A percentile compares a stretch with the other conserved stretches of the same genome.
phyloP scores from a whole-genome alignment of 1,140 invertebrate species.

The Lanistes nyassanus region DNA sequence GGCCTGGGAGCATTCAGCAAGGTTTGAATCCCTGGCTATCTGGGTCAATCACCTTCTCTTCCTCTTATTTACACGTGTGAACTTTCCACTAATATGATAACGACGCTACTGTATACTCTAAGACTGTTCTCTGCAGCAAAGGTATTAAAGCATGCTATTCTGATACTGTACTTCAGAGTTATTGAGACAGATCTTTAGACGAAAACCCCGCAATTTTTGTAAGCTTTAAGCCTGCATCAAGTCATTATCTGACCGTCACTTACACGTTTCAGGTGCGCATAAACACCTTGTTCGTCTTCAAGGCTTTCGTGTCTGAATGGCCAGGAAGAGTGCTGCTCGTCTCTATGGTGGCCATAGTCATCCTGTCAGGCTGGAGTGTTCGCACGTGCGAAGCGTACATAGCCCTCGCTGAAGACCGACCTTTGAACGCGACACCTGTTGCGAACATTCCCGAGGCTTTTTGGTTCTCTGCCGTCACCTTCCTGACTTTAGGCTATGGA shows the following conservation, averaged over 20 bases:
- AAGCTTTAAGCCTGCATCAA: too few relatives aligned
- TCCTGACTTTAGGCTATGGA: conserved; percentile 65
- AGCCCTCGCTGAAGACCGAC: conserved; percentile 28
- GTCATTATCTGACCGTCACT: too few relatives aligned
- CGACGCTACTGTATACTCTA: too few relatives aligned
- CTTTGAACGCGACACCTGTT: not conserved
- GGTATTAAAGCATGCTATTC: too few relatives aligned
- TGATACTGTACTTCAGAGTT: too few relatives aligned
- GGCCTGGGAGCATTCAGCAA: conserved; percentile 64
- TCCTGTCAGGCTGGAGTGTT: conserved; percentile 62
- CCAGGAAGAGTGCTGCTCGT: conserved; percentile 58
- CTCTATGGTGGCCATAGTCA: conserved; percentile 56
- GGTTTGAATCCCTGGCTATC: conserved; percentile 47
- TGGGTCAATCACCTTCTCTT: too few relatives aligned
- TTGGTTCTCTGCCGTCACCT: conserved; percentile 65
- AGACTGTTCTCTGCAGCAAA: too few relatives aligned
- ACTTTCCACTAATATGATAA: too few relatives aligned
- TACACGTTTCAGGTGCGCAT: not conserved
- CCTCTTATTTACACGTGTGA: too few relatives aligned
- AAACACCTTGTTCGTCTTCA: conserved; percentile 63
- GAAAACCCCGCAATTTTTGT: too few relatives aligned
- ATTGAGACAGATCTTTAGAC: too few relatives aligned
- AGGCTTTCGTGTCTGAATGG: conserved; percentile 64
- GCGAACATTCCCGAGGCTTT: conserved; percentile 51
- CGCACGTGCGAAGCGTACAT: conserved; percentile 60